Evolutionary conservation across 2,888 invertebrate genomes (phyloP).

Genomic region (Pegoplata infirma): DNA sequence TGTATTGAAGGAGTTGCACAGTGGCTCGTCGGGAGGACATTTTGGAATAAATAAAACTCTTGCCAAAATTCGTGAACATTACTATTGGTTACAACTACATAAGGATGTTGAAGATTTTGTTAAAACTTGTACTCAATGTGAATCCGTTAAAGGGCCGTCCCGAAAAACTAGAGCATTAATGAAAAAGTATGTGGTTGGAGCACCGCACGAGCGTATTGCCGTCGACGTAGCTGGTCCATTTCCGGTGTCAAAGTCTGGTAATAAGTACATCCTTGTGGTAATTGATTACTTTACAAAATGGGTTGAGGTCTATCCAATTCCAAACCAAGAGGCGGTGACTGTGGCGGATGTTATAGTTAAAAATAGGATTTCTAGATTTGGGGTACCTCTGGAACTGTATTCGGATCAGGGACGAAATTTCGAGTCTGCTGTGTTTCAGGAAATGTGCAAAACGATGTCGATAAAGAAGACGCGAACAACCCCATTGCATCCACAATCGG

Average conservation of each 20-base stretch:
- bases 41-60: too few relatives aligned
- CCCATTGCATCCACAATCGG: background rate
- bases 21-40: too few relatives aligned
- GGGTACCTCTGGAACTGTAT: background rate
- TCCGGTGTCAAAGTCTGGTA: background rate
- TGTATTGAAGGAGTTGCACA: too few relatives aligned
- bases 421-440: background rate
- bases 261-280: background rate
- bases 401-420: constrained; percentile 6
- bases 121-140: too few relatives aligned
- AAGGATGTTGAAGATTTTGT: too few relatives aligned
- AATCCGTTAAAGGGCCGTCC: too few relatives aligned
- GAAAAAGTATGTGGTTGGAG: background rate
- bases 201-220: background rate
- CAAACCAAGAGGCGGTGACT: constrained; percentile 6
- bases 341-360: background rate
- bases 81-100: too few relatives aligned
- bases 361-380: background rate
- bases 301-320: background rate
- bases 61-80: too few relatives aligned
- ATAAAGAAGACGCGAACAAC: background rate
- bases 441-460: background rate
- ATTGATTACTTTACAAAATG: constrained; percentile 19
- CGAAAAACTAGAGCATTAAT: too few relatives aligned
- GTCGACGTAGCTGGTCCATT: constrained; percentile 16